Base-by-base conservation (phyloP, 2,888 invertebrate genomes). In the Nowickia ferox region DNA sequence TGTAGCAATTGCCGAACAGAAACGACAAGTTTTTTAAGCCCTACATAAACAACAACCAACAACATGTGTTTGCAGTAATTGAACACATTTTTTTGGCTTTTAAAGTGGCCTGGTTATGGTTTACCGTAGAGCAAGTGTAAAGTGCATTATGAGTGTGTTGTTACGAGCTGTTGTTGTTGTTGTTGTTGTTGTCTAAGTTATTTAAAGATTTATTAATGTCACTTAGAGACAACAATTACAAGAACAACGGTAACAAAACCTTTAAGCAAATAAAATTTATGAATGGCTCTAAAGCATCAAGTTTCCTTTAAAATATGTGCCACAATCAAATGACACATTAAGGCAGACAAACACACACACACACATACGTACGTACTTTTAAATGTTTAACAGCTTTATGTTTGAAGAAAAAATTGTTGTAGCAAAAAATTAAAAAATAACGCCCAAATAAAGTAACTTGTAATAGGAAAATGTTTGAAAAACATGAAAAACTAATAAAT, bases 121-220 rank as follows among this genome's bases (percentile, higher is more conserved):
- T 1, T 69, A 61, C 44, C 53, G 65, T 55, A 51, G 17, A 66
- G 30, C 84, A 74, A 78, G 78, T 72, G 84, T 74, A 77, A 72
- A 68, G 78, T 79, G 69, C 57, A 51, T 53, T 30, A 19, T 22
- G 17, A 51, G 44, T 68, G 46, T 51, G 63, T n/a, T 74, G 66
- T 51, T 55, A 69, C 61, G 63, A 46, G 44, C 30, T 75, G 55
- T 66, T 63, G 30, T 6, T 30, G 30, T 2, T 30, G 30, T 30
- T 38, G 44, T 38, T 75, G 61, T 66, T 63, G 17, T 55, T 74
- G 65, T 61, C 51, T 40, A 55, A 77, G 76, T 63, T 71, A 38
- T 80, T 77, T 57, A 76, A 82, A 84, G 85, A 79, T 83, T 86
- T 87, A 78, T 84, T 88, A 89, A 88, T 90, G 90, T 90, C 90